Base-by-base conservation (phyloP, 2,113 vertebrate genomes). In the Brachirus orientalis region DNA sequence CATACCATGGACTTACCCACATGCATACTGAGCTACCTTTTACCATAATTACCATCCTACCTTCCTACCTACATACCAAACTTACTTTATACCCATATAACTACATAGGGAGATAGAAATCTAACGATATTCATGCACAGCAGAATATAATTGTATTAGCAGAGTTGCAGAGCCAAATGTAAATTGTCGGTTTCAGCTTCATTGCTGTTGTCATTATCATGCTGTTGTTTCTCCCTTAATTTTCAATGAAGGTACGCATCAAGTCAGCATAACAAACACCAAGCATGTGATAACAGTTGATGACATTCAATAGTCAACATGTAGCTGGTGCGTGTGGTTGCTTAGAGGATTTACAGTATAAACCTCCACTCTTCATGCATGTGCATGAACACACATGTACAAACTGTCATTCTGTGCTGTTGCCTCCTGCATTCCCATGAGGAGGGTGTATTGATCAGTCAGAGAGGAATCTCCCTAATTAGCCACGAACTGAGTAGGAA, bases 401-500 rank as follows among this genome's bases (percentile, higher is more conserved):
- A 38, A 47, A 55, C 33, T 20, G 36, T 74, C 65, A 71, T 53
- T 56, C 69, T 57, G 51, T 22, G 50, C 58, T 67, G 19, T 12
- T 71, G 65, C 63, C 35, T 72, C 47, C 52, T 37, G 36, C 48
- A 11, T 63, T 86, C 87, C 63, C 57, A 43, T 59, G 79, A 86
- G 83, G 75, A 68, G 65, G 45, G 11, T 61, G 67, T 87, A 92
- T 92, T 89, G 91, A 92, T 92, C 91, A 87, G 79, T 28, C 28
- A 28, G 28, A 57, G 60, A 75, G 35, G 69, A 86, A 88, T 90
- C 86, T 87, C 66, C 64, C 75, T 92, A 92, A 93, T 93, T 92
- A 86, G 80, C 63, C 64, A 52, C 73, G 72, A 87, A 55, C 63
- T 57, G 62, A 63, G 57, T n/a, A 45, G 38, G 55, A 58, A 36